phyloP scores from a whole-genome alignment of 1,140 invertebrate species.

The Drosophila parvula region DNA sequence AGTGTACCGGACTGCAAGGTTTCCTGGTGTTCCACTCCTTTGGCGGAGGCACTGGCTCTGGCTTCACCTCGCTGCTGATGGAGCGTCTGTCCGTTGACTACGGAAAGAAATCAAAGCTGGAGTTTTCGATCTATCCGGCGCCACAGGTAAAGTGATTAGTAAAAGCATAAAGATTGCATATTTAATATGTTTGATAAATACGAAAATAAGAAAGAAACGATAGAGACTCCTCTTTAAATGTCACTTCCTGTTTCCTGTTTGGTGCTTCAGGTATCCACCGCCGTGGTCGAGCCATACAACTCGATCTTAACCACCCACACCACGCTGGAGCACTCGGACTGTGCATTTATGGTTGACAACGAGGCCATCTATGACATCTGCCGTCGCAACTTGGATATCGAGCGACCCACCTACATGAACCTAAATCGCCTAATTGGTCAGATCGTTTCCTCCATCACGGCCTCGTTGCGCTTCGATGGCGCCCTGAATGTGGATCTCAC shows the following conservation, averaged over 20 bases:
- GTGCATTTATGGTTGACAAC: conserved; percentile 95
- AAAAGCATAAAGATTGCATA: not conserved
- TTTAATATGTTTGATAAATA: not conserved
- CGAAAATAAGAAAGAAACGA: not conserved
- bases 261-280: conserved; percentile 92
- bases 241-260: conserved; percentile 23
- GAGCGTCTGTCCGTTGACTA: conserved; percentile 94
- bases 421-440: conserved; percentile 93
- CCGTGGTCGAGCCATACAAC: conserved; percentile 96
- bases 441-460: conserved; percentile 94
- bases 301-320: conserved; percentile 92
- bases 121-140: conserved; percentile 95
- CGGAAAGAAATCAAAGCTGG: conserved; percentile 94
- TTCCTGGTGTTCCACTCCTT: conserved; percentile 96
- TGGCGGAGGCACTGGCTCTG: conserved; percentile 94
- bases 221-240: not conserved
- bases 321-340: conserved; percentile 93
- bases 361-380: conserved; percentile 97
- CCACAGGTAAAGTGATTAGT: conserved; percentile 24
- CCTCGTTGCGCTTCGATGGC: conserved; percentile 94
- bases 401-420: conserved; percentile 92
- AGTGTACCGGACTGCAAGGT: conserved; percentile 94
- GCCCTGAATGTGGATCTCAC: conserved; percentile 95
- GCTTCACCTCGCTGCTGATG: conserved; percentile 94
- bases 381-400: conserved; percentile 93